A percentile compares a stretch with the other conserved stretches of the same genome.
These are phyloP conservation scores for Orthosia incerta DNA, from an alignment of 2,888 invertebrate genomes.

Conservation along the genomic window DNA sequence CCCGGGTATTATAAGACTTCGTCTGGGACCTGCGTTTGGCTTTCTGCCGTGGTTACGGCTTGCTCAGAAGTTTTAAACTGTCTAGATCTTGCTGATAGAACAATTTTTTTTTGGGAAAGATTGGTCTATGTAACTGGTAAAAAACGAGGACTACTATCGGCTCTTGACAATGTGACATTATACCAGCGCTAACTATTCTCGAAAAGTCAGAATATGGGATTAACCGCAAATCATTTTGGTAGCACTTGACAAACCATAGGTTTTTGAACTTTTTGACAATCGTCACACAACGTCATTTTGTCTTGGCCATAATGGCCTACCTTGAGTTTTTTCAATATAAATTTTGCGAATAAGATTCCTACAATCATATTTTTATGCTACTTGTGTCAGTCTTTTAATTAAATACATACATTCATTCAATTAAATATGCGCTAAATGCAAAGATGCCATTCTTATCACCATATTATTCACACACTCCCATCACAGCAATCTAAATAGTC, in stretches of 20 bases:
- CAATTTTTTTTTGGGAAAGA: neutral
- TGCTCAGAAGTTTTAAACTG: neutral
- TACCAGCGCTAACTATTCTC: too few species aligned
- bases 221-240: too few species aligned
- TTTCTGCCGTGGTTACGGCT: neutral
- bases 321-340: too few species aligned
- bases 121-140: neutral
- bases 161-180: too few species aligned
- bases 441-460: neutral
- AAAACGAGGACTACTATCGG: too few species aligned
- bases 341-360: too few species aligned
- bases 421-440: slow-evolving; percentile 4
- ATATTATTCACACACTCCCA: neutral
- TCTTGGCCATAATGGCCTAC: too few species aligned
- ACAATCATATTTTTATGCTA: neutral
- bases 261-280: too few species aligned
- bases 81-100: neutral
- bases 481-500: slow-evolving; percentile 31
- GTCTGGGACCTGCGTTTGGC: neutral
- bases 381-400: neutral
- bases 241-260: too few species aligned
- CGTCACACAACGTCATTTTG: too few species aligned
- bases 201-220: too few species aligned
- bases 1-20: slow-evolving; percentile 13
- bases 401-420: too few species aligned